Evolutionary conservation across 37 sponge, comb jelly and placozoan genomes (phyloP).

Genomic region (Lycopodina hypogea): DNA sequence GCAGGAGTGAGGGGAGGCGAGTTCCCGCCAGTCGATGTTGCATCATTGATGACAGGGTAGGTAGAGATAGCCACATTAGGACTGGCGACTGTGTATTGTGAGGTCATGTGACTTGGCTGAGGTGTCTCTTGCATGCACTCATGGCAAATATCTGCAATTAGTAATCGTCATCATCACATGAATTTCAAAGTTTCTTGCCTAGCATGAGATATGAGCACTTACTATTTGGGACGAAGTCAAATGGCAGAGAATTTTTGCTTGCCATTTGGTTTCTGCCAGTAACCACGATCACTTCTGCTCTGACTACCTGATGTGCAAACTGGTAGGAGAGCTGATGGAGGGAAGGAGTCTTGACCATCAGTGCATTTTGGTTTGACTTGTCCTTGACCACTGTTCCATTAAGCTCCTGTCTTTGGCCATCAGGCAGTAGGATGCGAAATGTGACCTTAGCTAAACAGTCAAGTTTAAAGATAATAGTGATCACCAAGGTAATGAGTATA

Average conservation of each 20-base stretch:
- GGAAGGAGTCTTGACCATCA: constrained; percentile 52
- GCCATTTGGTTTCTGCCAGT: constrained; percentile 48
- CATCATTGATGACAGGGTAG: background rate
- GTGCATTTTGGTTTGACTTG: constrained; percentile 61
- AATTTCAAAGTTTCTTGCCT: no score
- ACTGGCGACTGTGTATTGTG: background rate
- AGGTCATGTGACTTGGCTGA: background rate
- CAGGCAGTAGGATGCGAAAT: constrained; percentile 14
- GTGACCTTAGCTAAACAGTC: constrained; percentile 41
- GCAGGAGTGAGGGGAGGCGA: background rate
- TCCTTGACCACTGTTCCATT: constrained; percentile 55
- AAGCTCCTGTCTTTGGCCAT: constrained; percentile 24
- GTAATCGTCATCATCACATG: background rate
- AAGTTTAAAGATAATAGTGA: background rate
- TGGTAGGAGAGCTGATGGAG: constrained; percentile 14
- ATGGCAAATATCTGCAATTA: constrained; percentile 24
- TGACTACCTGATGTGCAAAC: constrained; percentile 3
- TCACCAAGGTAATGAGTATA: no score
- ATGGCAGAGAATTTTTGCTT: constrained; percentile 35
- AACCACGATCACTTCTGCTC: constrained; percentile 46
- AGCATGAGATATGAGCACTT: constrained; percentile 3
- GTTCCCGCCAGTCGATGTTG: background rate
- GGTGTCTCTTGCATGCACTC: constrained; percentile 32
- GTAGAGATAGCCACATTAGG: background rate
- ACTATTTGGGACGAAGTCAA: constrained; percentile 42